Evolutionary conservation across 2,888 invertebrate species (phyloP).

Genomic region (Dusona sp.): DNA sequence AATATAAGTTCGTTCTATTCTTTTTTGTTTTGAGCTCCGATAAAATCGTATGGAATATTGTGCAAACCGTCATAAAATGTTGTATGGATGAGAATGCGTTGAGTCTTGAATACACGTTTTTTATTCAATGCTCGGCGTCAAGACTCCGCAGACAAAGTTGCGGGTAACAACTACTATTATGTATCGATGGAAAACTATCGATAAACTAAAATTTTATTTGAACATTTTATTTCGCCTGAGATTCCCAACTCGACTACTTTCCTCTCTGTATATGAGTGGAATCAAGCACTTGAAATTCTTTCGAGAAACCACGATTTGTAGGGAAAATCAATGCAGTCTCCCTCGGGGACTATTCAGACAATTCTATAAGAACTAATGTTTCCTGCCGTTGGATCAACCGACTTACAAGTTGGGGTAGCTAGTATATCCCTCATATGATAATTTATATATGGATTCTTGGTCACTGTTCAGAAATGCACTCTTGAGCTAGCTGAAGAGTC

Average conservation of each 20-base stretch:
- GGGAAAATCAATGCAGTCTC: background rate
- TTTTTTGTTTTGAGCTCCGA: background rate
- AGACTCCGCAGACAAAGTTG: background rate
- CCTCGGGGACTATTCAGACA: background rate
- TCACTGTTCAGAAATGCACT: background rate
- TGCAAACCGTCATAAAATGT: background rate
- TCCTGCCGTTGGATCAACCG: slow-evolving; percentile 49
- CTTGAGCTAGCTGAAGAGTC: background rate
- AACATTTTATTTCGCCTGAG: background rate
- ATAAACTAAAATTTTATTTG: slow-evolving; percentile 6
- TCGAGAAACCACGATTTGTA: background rate
- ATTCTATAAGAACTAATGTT: slow-evolving; percentile 34
- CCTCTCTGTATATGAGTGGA: background rate
- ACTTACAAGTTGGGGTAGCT: slow-evolving; percentile 45
- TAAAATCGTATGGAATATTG: background rate
- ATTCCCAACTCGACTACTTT: background rate
- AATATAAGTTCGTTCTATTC: background rate
- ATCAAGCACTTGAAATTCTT: background rate
- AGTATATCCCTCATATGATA: slow-evolving; percentile 16
- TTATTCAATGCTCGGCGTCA: background rate
- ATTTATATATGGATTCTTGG: slow-evolving; percentile 1
- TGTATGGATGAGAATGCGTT: background rate
- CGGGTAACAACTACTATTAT: background rate
- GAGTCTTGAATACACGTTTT: background rate
- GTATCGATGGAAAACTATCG: background rate